Evolutionary conservation across 2,113 vertebrate species (phyloP).

Genomic region (Mobula birostris): DNA sequence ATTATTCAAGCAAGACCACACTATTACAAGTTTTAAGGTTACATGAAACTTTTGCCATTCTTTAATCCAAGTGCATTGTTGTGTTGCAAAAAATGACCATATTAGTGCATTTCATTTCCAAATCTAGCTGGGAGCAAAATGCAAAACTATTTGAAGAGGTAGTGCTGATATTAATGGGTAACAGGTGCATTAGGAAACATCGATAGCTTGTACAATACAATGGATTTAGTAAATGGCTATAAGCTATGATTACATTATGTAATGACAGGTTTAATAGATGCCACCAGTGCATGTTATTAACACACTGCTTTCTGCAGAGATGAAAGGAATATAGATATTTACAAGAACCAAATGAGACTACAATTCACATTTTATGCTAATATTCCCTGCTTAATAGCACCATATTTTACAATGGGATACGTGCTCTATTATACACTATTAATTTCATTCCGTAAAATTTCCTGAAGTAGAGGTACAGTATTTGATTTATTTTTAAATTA

Average conservation of each 20-base stretch:
- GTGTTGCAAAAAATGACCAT: slow-evolving; percentile 25
- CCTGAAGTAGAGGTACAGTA: not conserved
- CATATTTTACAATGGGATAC: not conserved
- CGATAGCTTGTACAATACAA: not conserved
- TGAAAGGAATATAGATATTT: slow-evolving; percentile 31
- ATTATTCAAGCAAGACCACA: slow-evolving; percentile 23
- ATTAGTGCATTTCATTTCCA: slow-evolving; percentile 24
- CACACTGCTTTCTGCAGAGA: not conserved
- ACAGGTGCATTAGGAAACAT: not conserved
- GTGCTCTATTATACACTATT: not conserved
- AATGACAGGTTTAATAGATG: slow-evolving; percentile 30
- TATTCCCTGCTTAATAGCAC: not conserved
- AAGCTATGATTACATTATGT: slow-evolving; percentile 34
- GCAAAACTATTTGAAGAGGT: slow-evolving; percentile 16
- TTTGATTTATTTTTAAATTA: not conserved
- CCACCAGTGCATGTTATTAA: slow-evolving; percentile 3
- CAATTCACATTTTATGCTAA: not conserved
- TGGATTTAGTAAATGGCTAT: not conserved
- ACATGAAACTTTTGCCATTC: not conserved
- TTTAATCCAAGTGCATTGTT: slow-evolving; percentile 31
- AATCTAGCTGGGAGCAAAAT: slow-evolving; percentile 28
- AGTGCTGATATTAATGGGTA: slow-evolving; percentile 19
- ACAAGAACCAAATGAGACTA: not conserved
- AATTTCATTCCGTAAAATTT: not conserved
- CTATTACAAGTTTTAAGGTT: slow-evolving; percentile 31